Base-by-base conservation (phyloP, 2,113 vertebrate genomes). In the Pagrus major region DNA sequence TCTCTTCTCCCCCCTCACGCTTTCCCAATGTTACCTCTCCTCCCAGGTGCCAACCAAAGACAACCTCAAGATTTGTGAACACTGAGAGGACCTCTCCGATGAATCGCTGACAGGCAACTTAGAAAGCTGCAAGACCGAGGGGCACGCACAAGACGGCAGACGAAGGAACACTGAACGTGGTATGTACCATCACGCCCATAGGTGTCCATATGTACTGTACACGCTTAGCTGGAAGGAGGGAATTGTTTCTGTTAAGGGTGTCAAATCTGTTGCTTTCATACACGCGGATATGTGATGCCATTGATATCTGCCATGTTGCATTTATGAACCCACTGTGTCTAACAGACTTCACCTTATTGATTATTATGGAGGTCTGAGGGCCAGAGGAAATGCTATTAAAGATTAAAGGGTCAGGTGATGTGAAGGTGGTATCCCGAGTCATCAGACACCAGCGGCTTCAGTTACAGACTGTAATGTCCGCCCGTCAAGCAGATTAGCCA, bases 341-440 rank as follows among this genome's bases (percentile, higher is more conserved):
- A 89, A 84, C 74, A 86, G 70, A 89, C 83, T 76, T 59, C 66
- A 80, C 70, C 70, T 78, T 88, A 93, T 94, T 87, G 94, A 92
- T 93, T 79, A 75, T 80, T 61, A 84, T 84, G 76, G 77, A 81
- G 72, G 77, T 80, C 83, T 71, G 39, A 76, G 84, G 80, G 87
- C 80, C 63, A 76, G 85, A 94, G 85, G 92, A 94, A 93, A 93
- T 67, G 88, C 85, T 89, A 93, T 93, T 91, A 91, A 93, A 93
- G 91, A 94, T 94, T 92, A 86, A 92, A 93, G 84, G 89, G 90
- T 93, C 91, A 90, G 87, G 88, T 91, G 92, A 93, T 88, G 88
- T 88, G 91, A 94, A 93, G 92, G 93, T 94, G 93, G 91, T 78
- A 92, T 92, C 76, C 88, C 78, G 83, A 87, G 90, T 93, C 88